Conservation (phyloP, 2,113 vertebrate genomes). For the Microcebus murinus region DNA sequence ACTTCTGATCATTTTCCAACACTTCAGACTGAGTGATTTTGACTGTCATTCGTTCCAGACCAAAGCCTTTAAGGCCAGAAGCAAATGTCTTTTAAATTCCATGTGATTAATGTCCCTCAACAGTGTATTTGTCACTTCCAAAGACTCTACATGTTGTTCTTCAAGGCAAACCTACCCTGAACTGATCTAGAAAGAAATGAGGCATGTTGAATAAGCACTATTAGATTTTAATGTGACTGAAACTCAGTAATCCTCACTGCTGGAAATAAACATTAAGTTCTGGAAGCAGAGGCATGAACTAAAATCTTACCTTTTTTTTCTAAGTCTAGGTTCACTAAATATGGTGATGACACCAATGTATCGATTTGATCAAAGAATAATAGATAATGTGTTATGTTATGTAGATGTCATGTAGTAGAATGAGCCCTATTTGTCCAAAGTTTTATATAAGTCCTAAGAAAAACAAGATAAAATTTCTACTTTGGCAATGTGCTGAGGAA, state of each 20-base stretch:
- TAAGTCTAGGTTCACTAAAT: background rate
- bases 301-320: background rate
- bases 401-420: background rate
- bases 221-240: slow-evolving; percentile 54
- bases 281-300: background rate
- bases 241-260: slow-evolving; percentile 45
- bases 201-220: slow-evolving; percentile 38
- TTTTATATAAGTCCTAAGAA: background rate
- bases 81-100: slow-evolving; percentile 75
- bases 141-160: slow-evolving; percentile 60
- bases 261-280: slow-evolving; percentile 49
- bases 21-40: slow-evolving; percentile 74
- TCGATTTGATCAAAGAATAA: background rate
- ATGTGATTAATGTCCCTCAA: slow-evolving; percentile 81
- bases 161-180: slow-evolving; percentile 65
- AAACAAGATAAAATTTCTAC: slow-evolving; percentile 1
- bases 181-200: slow-evolving; percentile 61
- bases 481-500: background rate
- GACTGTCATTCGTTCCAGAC: slow-evolving; percentile 74
- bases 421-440: background rate
- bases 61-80: slow-evolving; percentile 74
- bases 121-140: slow-evolving; percentile 74
- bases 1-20: slow-evolving; percentile 41
- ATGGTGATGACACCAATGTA: background rate
- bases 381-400: background rate